These are phyloP conservation scores for Sinopyrophorus schimmeli DNA, from an alignment of 2,888 invertebrate species.

Conservation along the genomic window DNA sequence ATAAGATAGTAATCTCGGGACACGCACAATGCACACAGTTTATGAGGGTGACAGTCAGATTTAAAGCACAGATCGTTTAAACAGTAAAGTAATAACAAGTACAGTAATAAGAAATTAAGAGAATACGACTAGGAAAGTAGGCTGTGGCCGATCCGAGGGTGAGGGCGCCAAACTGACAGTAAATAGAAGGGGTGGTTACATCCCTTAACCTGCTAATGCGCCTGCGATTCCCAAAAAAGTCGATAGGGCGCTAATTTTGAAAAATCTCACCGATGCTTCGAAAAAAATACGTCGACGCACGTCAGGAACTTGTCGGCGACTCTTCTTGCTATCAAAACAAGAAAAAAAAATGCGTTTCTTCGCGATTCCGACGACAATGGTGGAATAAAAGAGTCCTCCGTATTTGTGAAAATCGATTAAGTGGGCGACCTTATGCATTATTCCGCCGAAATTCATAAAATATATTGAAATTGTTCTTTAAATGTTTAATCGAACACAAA, in stretches of 20 bases:
- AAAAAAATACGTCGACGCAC: too few species aligned
- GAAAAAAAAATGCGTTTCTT: too few species aligned
- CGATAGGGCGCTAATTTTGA: constrained; percentile 39
- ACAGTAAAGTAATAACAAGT: constrained; percentile 34
- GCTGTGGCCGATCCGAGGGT: constrained; percentile 39
- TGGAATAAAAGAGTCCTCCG: too few species aligned
- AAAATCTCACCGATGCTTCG: too few species aligned
- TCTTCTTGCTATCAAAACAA: too few species aligned
- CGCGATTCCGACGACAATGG: too few species aligned
- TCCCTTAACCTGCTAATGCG: constrained; percentile 32
- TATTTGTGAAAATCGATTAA: too few species aligned
- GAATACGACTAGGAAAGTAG: constrained; percentile 37
- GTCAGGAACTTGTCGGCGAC: too few species aligned
- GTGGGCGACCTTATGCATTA: too few species aligned
- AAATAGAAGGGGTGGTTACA: constrained; percentile 41
- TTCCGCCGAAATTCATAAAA: too few species aligned
- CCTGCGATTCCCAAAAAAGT: constrained; percentile 36
- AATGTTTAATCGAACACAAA: too few species aligned
- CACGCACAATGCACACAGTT: constrained; percentile 34
- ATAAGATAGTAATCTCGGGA: constrained; percentile 31
- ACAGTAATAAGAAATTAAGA: constrained; percentile 38
- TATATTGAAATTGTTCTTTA: too few species aligned
- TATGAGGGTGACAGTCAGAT: constrained; percentile 32
- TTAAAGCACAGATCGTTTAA: constrained; percentile 31
- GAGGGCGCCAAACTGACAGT: constrained; percentile 42